These are phyloP conservation scores for Tragelaphus buxtoni DNA, from an alignment of 2,113 vertebrate genomes.

Conservation along the genomic window DNA sequence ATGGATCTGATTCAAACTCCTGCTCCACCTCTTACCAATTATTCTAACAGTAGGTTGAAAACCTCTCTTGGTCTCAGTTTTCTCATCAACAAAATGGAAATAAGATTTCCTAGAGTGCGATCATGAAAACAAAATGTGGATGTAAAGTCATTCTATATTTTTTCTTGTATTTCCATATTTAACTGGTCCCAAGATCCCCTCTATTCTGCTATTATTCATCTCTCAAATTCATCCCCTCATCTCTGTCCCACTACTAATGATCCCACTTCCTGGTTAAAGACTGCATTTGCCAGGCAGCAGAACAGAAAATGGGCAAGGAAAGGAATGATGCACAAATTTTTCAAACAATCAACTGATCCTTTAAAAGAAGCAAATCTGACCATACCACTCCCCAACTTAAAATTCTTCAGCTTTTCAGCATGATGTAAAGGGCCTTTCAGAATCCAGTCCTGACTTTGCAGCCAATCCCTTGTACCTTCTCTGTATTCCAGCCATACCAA, in stretches of 20 bases:
- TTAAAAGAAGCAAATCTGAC: not conserved
- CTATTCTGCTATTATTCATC: not conserved
- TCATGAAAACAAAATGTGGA: not conserved
- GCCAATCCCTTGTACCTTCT: not conserved
- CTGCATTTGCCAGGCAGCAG: not conserved
- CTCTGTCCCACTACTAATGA: not conserved
- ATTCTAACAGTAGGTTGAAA: not conserved
- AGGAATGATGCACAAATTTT: not conserved
- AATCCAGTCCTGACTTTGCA: not conserved
- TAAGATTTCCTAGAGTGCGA: not conserved
- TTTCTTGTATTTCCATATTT: not conserved
- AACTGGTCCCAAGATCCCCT: not conserved
- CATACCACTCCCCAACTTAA: not conserved
- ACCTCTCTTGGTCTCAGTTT: not conserved
- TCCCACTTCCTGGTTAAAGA: not conserved
- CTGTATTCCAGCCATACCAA: not conserved
- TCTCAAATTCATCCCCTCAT: not conserved
- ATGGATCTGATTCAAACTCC: not conserved
- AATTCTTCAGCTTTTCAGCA: constrained; percentile 11
- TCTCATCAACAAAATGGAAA: constrained; percentile 34
- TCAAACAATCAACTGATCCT: not conserved
- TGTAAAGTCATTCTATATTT: not conserved
- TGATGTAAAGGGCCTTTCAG: not conserved
- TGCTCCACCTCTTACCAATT: not conserved
- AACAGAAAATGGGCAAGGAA: not conserved